Conservation (phyloP, 2,888 invertebrate species). For the Polylopha cassiicola region DNA sequence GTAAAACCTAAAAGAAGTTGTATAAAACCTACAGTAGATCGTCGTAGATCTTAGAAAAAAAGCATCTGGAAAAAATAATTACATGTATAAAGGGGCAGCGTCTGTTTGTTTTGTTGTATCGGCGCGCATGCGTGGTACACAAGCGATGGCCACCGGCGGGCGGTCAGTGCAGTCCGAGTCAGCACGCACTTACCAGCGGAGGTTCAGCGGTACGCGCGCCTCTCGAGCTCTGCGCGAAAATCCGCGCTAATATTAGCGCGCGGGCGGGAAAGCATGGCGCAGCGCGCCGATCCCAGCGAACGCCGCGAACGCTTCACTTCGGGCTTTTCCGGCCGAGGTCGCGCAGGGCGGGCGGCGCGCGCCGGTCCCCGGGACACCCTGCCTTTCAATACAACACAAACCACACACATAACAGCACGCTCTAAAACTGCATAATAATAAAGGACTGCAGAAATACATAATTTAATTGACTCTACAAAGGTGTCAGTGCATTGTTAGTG, state of each 20-base stretch:
- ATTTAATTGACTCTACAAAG: conserved; percentile 1
- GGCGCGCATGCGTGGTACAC: conserved; percentile 50
- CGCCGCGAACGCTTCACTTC: conserved; percentile 31
- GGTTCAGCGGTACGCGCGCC: conserved; percentile 43
- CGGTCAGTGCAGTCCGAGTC: conserved; percentile 23
- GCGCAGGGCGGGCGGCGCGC: conserved; percentile 72
- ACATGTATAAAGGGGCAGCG: conserved; percentile 21
- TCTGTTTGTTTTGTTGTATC: conserved; percentile 41
- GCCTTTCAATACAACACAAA: conserved; percentile 35
- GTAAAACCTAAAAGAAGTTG: too few relatives aligned
- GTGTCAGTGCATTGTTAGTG: too few relatives aligned
- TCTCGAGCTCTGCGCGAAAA: conserved; percentile 37
- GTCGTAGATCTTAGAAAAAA: too few relatives aligned
- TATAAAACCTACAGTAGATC: too few relatives aligned
- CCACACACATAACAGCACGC: conserved; percentile 38
- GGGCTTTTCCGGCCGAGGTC: conserved; percentile 48
- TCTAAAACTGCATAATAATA: conserved; percentile 16
- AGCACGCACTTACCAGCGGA: conserved; percentile 41
- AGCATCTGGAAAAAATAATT: too few relatives aligned
- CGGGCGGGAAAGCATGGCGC: conserved; percentile 39
- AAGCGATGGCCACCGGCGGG: conserved; percentile 23
- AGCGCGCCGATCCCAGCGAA: conserved; percentile 27
- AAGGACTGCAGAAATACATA: conserved; percentile 6
- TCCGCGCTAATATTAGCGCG: conserved; percentile 52
- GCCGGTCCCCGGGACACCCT: conserved; percentile 42